Evolutionary conservation across 2,113 vertebrate species (phyloP), one percentile per base, ranked within the genome.

Genomic region (Martes martes): DNA sequence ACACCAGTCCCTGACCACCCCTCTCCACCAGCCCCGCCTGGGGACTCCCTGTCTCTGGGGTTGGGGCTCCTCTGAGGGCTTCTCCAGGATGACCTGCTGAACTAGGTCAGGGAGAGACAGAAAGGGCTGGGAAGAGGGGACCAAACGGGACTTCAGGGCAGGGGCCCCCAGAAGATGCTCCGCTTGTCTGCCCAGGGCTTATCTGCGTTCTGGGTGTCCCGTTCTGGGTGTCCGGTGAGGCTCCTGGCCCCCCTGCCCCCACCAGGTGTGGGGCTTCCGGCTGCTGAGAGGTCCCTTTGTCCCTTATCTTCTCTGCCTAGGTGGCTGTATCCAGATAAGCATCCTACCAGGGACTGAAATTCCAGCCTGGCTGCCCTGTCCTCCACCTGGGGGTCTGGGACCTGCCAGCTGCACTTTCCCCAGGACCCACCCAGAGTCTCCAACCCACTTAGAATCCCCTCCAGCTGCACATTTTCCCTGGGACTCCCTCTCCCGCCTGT

Each of bases 211-310:
- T 63, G 90, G 88, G 90, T 84, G 80, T 87, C 91, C 63, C 13
- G 65, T 69, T 94, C 93, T 63, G 90, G 88, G 90, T 84, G 80
- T 87, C 91, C 63, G 47, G 74, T 55, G 11, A 80, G 69, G 71
- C 80, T 76, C 52, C 8, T 4, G 28, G 87, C 80, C 7, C 42
- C 82, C 76, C 45, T 15, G 57, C 97, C 91, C 73, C 87, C 84
- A 65, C 92, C 84, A 95, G 96, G 95, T 97, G 92, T 45, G 87
- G 90, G 94, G 94, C 96, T 95, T 91, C 97, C 39, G 0, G 95
- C 92, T 36, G 82, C 95, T 97, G 90, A 96, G 97, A 97, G 97
- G 94, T 84, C 95, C 89, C 94, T 98, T 97, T 97, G 97, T 97
- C 88, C 87, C 88, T 98, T 97, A 97, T 98, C 97, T 90, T 65